phyloP scores from a whole-genome alignment of 2,113 vertebrate species.

The Isichthys henryi region DNA sequence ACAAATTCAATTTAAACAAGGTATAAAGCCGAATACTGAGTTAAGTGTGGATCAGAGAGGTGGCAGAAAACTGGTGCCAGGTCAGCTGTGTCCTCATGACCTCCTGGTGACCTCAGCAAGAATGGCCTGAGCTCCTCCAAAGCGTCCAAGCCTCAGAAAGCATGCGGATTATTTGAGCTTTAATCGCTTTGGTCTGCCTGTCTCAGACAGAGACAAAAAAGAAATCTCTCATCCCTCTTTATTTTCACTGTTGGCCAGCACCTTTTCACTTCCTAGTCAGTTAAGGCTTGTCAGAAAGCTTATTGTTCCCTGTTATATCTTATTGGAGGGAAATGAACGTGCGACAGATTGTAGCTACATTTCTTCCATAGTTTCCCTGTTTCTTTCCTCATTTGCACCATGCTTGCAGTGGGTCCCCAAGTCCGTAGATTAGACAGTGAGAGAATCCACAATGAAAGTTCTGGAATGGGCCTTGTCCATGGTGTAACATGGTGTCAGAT shows the following conservation, averaged over 20 bases:
- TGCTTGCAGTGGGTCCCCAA: not conserved
- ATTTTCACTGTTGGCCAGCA: not conserved
- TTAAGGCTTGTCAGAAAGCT: conserved; percentile 20
- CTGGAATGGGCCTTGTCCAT: not conserved
- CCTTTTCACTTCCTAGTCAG: not conserved
- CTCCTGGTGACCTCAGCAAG: not conserved
- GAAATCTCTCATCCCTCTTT: not conserved
- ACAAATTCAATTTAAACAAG: not conserved
- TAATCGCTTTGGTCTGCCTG: not conserved
- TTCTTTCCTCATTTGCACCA: not conserved
- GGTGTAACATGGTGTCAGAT: not conserved
- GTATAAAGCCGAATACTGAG: not conserved
- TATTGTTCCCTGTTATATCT: conserved; percentile 9
- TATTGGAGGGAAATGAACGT: conserved; percentile 21
- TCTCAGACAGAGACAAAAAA: not conserved
- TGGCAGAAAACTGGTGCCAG: not conserved
- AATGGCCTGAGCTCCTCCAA: not conserved
- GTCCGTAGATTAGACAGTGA: not conserved
- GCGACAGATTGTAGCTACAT: conserved; percentile 25
- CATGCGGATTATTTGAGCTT: conserved; percentile 1
- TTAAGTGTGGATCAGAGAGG: not conserved
- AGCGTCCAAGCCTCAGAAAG: not conserved
- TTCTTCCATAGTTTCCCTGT: not conserved
- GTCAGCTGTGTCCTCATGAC: not conserved
- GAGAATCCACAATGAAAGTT: not conserved